Base-by-base conservation (phyloP, 2,113 vertebrate genomes). In the Holacanthus passer region DNA sequence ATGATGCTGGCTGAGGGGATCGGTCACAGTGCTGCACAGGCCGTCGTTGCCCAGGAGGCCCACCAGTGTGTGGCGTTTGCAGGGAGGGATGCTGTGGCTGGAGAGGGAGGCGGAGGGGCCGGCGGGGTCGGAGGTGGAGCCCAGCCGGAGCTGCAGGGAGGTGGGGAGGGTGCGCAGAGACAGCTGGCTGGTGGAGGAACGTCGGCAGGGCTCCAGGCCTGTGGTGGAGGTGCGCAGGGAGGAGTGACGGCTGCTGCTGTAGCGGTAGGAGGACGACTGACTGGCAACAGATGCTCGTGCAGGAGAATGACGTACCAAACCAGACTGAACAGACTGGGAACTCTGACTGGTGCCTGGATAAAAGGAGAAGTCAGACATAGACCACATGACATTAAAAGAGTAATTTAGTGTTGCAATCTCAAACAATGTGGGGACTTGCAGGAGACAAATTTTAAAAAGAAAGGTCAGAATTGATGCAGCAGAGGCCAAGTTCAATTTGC, bases 11-110 rank as follows among this genome's bases (percentile, higher is more conserved):
- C 88, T 89, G 24, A 88, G 90, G 7, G 93, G 90, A 4, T 94
- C 94, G 2, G 91, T 95, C 66, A 96, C 95, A 24, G 93, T 87
- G 77, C 96, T 94, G 78, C 92, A 77, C 75, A 95, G 84, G 72
- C 96, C 95, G 66, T 99, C 97, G 35, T 95, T 97, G 79, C 97
- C 97, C 77, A 99, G 96, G 83, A 99, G 96, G 77, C 98, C 97
- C 81, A 96, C 97, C 39, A 99, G 95, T 16, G 98, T 96, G 88
- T 97, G 96, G 59, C 98, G 96, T 79, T 99, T 99, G 94, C 97
- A 99, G 88, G 97, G 97, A 0, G 97, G 98, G 95, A 99, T 98
- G 95, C 97, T 99, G 94, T 99, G 97, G 93, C 97, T 98, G 90
- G 98, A 99, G 88, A 97, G 97, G 87, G 97, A 98, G 76, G 96